Conservation (phyloP, 1,140 invertebrate species). For the Dreissena rostriformis region DNA sequence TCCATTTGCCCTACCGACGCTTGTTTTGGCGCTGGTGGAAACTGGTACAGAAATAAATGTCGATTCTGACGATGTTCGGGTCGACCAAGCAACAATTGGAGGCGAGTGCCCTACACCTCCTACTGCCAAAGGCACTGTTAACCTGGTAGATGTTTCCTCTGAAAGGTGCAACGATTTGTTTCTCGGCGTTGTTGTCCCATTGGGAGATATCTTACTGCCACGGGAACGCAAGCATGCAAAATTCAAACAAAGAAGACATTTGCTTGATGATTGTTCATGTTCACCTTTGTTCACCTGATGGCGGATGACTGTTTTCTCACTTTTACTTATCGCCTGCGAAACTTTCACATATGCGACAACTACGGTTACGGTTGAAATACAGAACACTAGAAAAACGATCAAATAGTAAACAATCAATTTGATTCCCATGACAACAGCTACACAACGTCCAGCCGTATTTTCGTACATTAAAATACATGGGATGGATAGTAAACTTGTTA, state of each 20-base stretch:
- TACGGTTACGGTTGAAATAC: neutral
- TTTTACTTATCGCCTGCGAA: neutral
- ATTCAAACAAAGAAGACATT: no score
- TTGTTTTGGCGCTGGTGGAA: neutral
- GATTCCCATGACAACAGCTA: neutral
- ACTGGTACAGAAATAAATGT: neutral
- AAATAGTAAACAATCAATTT: neutral
- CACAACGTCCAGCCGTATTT: neutral
- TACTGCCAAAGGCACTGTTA: neutral
- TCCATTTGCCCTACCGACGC: neutral
- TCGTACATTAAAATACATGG: neutral
- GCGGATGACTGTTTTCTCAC: neutral
- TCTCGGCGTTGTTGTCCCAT: neutral
- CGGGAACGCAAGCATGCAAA: neutral
- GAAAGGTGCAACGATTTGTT: neutral
- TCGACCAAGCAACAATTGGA: no score
- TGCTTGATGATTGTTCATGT: no score
- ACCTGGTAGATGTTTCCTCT: neutral
- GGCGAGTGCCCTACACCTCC: no score
- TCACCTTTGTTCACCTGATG: neutral
- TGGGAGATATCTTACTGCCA: neutral
- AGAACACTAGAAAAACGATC: conserved; percentile 3
- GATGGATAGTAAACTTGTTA: neutral
- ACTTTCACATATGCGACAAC: neutral
- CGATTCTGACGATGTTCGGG: no score